Percentiles rank a stretch among this genome's conserved stretches.
Evolutionary conservation across 2,113 vertebrate species (phyloP).

Genomic region (Pangasianodon hypophthalmus): DNA sequence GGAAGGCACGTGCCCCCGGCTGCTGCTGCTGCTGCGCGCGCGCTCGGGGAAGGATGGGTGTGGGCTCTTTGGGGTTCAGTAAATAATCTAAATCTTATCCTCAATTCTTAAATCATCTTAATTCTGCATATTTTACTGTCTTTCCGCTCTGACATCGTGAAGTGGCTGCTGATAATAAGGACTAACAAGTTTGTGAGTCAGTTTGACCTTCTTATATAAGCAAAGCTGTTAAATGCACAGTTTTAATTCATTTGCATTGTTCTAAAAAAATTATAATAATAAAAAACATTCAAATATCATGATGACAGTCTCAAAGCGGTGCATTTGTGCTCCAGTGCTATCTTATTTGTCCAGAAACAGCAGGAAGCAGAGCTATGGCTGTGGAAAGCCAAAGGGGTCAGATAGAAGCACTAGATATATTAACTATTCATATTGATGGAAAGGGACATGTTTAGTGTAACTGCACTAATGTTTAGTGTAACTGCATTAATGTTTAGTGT

Average conservation of each 20-base stretch:
- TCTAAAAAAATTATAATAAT: no score
- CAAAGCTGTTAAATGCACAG: neutral
- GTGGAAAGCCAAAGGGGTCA: neutral
- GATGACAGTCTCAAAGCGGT: neutral
- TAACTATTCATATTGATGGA: no score
- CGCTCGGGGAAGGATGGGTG: neutral
- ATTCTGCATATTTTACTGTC: neutral
- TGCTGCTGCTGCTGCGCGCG: neutral
- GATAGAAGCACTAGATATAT: neutral
- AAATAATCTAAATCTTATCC: no score
- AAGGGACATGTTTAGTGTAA: no score
- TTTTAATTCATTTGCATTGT: neutral
- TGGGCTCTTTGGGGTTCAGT: no score
- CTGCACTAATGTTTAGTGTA: no score
- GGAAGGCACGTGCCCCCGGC: neutral
- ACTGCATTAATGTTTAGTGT: no score
- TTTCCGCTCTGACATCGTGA: neutral
- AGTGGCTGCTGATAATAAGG: neutral
- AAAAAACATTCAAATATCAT: no score
- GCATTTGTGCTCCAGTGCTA: neutral
- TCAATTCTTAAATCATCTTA: neutral
- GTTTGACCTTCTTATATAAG: neutral
- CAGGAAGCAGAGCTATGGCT: neutral
- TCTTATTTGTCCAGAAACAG: no score
- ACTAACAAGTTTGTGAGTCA: neutral